Conservation (phyloP, 2,797 vertebrate genomes). For the Aldrovandia affinis region DNA sequence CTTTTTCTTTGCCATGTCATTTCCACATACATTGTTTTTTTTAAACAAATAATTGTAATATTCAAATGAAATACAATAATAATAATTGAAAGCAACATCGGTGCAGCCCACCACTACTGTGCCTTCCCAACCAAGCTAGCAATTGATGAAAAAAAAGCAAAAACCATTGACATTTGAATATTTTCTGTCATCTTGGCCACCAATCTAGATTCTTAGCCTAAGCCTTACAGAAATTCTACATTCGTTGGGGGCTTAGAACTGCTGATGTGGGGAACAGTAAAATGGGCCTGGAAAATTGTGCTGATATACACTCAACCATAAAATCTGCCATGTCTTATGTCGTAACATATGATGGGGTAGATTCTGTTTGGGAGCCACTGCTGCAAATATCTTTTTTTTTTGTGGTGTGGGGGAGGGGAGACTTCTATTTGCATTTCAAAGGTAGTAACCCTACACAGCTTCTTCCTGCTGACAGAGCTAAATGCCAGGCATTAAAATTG, state of each 20-base stretch:
- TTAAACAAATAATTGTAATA: background rate
- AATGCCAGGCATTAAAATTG: conserved; percentile 53
- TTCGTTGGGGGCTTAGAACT: conserved; percentile 23
- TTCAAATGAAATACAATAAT: background rate
- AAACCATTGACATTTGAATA: background rate
- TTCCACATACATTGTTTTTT: background rate
- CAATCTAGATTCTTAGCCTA: background rate
- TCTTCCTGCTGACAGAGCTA: conserved; percentile 53
- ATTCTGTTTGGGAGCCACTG: background rate
- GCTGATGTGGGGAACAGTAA: conserved; percentile 26
- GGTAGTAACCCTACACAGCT: conserved; percentile 50
- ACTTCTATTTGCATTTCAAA: conserved; percentile 52
- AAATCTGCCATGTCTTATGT: conserved; percentile 20
- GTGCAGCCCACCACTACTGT: background rate
- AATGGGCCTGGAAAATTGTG: conserved; percentile 9
- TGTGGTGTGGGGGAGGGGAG: conserved; percentile 21
- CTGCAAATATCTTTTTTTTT: conserved; percentile 13
- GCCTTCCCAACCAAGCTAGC: background rate
- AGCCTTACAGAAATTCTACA: conserved; percentile 5
- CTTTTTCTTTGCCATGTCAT: conserved; percentile 15
- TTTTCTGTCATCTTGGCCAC: background rate
- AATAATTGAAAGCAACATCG: background rate
- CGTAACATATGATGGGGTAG: conserved; percentile 1
- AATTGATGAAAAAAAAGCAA: background rate
- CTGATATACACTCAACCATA: conserved; percentile 12